Evolutionary conservation across 2,888 invertebrate species (phyloP).

Genomic region (Aethes cnicana): DNA sequence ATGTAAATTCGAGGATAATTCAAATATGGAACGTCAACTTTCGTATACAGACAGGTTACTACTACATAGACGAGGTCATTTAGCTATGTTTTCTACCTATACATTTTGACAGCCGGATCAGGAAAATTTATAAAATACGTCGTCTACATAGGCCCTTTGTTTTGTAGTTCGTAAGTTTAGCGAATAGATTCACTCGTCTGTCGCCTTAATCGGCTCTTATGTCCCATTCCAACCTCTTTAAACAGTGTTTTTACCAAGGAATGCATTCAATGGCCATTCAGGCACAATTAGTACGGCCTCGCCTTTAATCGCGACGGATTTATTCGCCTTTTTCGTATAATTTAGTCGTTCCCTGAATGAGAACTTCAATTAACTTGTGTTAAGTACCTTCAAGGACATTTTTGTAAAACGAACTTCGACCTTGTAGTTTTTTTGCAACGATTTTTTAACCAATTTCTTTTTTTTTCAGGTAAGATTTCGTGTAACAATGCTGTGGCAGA

Average conservation of each 20-base stretch:
- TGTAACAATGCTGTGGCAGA: neutral
- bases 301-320: conserved; percentile 54
- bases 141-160: no score
- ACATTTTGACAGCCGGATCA: no score
- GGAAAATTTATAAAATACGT: no score
- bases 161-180: no score
- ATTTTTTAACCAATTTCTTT: conserved; percentile 1
- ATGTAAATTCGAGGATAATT: no score
- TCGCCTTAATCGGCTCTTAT: neutral
- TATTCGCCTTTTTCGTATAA: conserved; percentile 50
- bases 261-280: conserved; percentile 68
- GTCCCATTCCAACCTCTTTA: conserved; percentile 39
- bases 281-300: conserved; percentile 67
- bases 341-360: conserved; percentile 53
- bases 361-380: conserved; percentile 42
- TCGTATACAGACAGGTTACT: no score
- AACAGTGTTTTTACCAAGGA: conserved; percentile 51
- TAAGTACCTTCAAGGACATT: conserved; percentile 37
- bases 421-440: neutral
- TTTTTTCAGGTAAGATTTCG: conserved; percentile 17
- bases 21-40: no score
- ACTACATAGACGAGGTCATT: no score
- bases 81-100: no score
- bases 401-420: neutral
- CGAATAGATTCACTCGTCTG: no score